Percentiles rank a stretch among this genome's conserved stretches.
phyloP scores from a whole-genome alignment of 2,113 vertebrate species.

The Theristicus caerulescens region DNA sequence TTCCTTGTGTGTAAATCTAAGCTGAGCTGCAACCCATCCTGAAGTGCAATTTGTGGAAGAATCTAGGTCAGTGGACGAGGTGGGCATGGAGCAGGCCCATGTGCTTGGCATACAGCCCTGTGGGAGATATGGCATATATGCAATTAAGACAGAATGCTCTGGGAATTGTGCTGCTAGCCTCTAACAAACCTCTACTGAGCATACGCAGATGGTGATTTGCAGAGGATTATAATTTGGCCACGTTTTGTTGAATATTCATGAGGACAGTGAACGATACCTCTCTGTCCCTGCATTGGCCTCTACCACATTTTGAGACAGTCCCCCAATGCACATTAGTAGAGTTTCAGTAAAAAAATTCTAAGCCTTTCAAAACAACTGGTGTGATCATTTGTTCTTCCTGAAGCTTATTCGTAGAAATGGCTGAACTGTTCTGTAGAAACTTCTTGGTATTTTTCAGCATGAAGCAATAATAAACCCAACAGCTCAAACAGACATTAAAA shows the following conservation, averaged over 20 bases:
- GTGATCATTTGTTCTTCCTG: background rate
- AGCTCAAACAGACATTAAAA: background rate
- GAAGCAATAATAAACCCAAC: background rate
- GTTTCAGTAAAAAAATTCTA: background rate
- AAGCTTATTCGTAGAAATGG: background rate
- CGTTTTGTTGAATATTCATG: slow-evolving; percentile 70
- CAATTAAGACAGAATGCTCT: slow-evolving; percentile 69
- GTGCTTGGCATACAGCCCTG: slow-evolving; percentile 61
- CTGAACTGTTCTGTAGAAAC: background rate
- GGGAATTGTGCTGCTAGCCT: slow-evolving; percentile 65
- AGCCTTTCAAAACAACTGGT: slow-evolving; percentile 24
- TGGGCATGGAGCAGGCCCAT: slow-evolving; percentile 56
- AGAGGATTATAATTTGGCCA: slow-evolving; percentile 66
- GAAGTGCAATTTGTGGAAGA: slow-evolving; percentile 22
- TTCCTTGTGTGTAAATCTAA: background rate
- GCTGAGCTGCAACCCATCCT: background rate
- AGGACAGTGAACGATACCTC: slow-evolving; percentile 65
- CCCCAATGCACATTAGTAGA: slow-evolving; percentile 20
- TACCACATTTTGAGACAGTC: slow-evolving; percentile 37
- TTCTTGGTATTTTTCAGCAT: background rate
- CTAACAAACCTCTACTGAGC: slow-evolving; percentile 55
- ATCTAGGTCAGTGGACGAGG: slow-evolving; percentile 48
- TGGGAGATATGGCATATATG: slow-evolving; percentile 56
- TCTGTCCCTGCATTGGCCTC: slow-evolving; percentile 52
- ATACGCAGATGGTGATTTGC: slow-evolving; percentile 69